Evolutionary conservation across 2,113 vertebrate species (phyloP).

Genomic region (cattle (Bos taurus)): ARS-UCD2.0 NC_037331.1:85813501-85814000

Average conservation of each 20-base stretch:
- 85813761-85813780: background rate
- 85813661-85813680: background rate
- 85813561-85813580: background rate
- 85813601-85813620: background rate
- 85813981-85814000: slow-evolving; percentile 73
- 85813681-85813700: background rate
- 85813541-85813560: background rate
- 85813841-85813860: background rate
- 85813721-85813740: background rate
- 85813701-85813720: rapidly evolving
- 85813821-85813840: background rate
- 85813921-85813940: slow-evolving; percentile 87
- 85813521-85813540: background rate
- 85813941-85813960: slow-evolving; percentile 74
- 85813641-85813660: background rate
- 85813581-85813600: background rate
- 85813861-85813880: background rate
- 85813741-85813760: background rate
- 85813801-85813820: background rate
- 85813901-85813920: slow-evolving; percentile 75
- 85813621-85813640: background rate
- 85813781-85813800: background rate
- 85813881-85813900: background rate
- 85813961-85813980: slow-evolving; percentile 80
- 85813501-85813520: background rate